phyloP scores from a whole-genome alignment of 2,888 invertebrate species.

The Scrobipalpa atriplicella region DNA sequence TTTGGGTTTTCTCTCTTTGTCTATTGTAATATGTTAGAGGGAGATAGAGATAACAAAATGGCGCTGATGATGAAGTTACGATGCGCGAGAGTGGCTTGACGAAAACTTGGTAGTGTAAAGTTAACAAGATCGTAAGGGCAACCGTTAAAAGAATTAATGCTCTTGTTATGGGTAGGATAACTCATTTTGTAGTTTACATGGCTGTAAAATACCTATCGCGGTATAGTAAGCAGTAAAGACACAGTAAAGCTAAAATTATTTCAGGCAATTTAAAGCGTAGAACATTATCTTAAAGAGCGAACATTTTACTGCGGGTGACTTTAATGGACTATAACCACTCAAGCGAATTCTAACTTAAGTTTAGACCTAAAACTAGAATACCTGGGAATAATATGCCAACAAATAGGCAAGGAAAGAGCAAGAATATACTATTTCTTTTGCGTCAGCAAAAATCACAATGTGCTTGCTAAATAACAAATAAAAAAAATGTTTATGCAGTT shows the following conservation, averaged over 20 bases:
- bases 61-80: constrained; percentile 45
- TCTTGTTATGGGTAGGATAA: constrained; percentile 44
- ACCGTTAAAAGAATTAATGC: constrained; percentile 50
- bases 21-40: constrained; percentile 42
- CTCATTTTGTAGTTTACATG: constrained; percentile 44
- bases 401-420: too few relatives aligned
- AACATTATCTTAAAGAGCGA: neutral
- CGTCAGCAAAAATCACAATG: neutral
- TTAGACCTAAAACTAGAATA: neutral
- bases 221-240: neutral
- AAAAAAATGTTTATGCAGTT: neutral
- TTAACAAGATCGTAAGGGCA: constrained; percentile 48
- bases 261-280: neutral
- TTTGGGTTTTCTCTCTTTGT: constrained; percentile 41
- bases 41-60: constrained; percentile 49
- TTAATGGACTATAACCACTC: neutral
- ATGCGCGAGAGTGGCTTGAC: constrained; percentile 35
- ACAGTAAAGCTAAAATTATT: constrained; percentile 7
- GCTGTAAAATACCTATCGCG: constrained; percentile 31
- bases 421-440: too few relatives aligned
- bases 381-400: neutral
- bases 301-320: neutral
- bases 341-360: neutral
- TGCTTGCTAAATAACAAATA: neutral
- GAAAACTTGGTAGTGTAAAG: constrained; percentile 45